A percentile compares a stretch with the other conserved stretches of the same genome.
These are phyloP conservation scores for Xyliphius kryptos DNA, from an alignment of 2,113 vertebrate genomes.

Conservation along the genomic window DNA sequence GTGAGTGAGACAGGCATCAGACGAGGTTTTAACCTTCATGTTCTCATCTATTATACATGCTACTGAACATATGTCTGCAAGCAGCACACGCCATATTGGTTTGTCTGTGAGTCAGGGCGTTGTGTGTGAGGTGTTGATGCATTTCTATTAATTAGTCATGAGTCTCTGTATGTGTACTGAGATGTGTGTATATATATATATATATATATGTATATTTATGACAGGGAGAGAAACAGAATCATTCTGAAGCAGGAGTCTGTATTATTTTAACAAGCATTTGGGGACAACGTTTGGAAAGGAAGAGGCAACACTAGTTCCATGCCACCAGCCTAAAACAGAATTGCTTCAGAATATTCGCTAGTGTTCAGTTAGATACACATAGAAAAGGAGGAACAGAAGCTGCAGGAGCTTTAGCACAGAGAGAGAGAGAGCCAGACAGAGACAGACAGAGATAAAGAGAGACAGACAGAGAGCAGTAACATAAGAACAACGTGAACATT, in stretches of 20 bases:
- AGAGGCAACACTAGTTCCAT: constrained; percentile 99
- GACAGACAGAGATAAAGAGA: constrained; percentile 14
- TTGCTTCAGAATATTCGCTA: constrained; percentile 99
- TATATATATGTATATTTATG: constrained; percentile 4
- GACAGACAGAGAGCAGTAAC: background rate
- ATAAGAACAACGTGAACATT: background rate
- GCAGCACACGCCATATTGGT: constrained; percentile 37
- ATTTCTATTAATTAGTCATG: background rate
- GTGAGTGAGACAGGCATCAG: no score
- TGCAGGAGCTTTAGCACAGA: constrained; percentile 81
- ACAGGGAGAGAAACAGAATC: constrained; percentile 52
- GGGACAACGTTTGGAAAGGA: constrained; percentile 83
- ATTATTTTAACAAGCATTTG: constrained; percentile 74
- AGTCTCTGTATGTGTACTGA: constrained; percentile 7
- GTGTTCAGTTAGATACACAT: constrained; percentile 64
- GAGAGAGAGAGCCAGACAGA: constrained; percentile 36
- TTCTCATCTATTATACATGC: no score
- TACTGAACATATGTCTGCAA: no score
- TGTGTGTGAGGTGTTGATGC: constrained; percentile 9
- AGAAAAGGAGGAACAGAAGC: constrained; percentile 74
- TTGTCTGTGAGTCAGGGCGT: constrained; percentile 11
- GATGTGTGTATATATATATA: background rate
- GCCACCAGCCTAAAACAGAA: constrained; percentile 99
- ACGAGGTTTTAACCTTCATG: no score
- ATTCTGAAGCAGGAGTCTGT: constrained; percentile 91